These are phyloP conservation scores for Neotoma lepida DNA, from an alignment of 2,113 vertebrate species.

Conservation along the genomic window DNA sequence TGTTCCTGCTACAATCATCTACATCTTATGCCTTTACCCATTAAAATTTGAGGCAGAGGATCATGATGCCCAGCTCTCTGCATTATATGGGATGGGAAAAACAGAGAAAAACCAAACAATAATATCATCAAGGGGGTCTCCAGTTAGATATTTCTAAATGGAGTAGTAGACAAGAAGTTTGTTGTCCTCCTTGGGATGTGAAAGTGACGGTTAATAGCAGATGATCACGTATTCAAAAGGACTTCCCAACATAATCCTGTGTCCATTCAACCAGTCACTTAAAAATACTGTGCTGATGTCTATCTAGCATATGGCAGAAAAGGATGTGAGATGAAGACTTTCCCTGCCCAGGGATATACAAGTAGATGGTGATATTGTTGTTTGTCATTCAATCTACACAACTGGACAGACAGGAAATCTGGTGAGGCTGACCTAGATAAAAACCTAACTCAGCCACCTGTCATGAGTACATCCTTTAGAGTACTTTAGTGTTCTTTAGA, in stretches of 20 bases:
- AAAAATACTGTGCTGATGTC: not conserved
- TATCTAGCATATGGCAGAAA: not conserved
- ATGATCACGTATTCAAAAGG: not conserved
- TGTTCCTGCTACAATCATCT: no score
- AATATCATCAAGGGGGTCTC: not conserved
- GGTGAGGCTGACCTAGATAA: not conserved
- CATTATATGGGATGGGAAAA: not conserved
- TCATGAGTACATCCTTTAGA: not conserved
- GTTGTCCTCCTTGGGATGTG: not conserved
- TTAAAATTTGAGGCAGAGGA: not conserved
- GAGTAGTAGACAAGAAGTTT: not conserved
- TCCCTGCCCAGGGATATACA: no score
- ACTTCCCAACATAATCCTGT: not conserved
- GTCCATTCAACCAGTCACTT: not conserved
- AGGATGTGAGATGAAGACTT: not conserved
- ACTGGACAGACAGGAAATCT: no score
- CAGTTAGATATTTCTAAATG: no score
- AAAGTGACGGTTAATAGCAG: not conserved
- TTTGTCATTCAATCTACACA: not conserved
- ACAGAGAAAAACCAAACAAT: not conserved
- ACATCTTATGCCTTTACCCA: no score
- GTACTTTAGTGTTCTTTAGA: no score
- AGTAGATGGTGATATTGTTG: accelerated
- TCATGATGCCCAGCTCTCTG: not conserved
- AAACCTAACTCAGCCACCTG: not conserved